Evolutionary conservation across 2,888 invertebrate species (phyloP).

Genomic region (Chirona hameri): DNA sequence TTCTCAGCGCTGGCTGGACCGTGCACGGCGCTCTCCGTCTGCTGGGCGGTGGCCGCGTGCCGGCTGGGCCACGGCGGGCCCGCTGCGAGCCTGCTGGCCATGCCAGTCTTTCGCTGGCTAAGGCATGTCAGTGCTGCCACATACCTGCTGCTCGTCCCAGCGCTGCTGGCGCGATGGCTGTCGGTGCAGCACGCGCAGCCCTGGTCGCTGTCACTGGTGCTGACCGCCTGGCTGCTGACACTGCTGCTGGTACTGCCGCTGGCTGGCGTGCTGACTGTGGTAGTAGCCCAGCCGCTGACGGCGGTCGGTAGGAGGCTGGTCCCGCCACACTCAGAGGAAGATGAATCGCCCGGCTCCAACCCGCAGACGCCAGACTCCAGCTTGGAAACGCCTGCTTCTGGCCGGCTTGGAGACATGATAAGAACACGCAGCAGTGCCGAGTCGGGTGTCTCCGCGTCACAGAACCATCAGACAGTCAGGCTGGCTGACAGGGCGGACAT

Average conservation of each 20-base stretch:
- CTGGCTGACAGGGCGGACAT: no score
- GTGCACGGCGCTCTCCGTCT: neutral
- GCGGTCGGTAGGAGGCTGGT: no score
- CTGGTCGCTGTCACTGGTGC: neutral
- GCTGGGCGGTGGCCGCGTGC: neutral
- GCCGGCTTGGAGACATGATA: no score
- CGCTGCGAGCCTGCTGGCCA: neutral
- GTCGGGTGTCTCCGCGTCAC: no score
- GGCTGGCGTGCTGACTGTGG: neutral
- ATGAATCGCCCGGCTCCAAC: no score
- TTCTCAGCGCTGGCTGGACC: neutral
- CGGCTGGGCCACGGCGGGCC: neutral
- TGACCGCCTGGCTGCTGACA: slow-evolving; percentile 1
- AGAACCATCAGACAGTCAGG: no score
- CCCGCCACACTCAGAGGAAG: no score
- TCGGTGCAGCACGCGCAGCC: neutral
- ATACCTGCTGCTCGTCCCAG: neutral
- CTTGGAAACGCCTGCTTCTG: no score
- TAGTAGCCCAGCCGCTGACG: neutral
- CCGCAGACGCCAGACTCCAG: no score
- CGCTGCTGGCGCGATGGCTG: neutral
- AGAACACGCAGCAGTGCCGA: no score
- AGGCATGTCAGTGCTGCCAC: neutral
- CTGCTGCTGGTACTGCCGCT: neutral
- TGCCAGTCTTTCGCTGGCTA: neutral